Conservation (phyloP, 2,888 invertebrate species). For the Lochmaea crataegi region DNA sequence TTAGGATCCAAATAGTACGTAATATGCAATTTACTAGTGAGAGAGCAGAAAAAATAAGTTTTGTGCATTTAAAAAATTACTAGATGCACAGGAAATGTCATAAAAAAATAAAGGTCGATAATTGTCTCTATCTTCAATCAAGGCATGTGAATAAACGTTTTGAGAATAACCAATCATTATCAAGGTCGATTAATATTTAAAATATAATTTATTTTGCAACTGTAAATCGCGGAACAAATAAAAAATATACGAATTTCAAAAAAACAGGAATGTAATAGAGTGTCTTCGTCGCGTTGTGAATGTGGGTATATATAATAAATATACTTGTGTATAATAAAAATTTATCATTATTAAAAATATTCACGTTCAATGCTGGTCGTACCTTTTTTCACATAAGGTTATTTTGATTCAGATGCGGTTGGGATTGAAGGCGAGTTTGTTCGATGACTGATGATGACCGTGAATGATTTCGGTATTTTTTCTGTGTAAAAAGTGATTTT, state of each 20-base stretch:
- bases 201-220: neutral
- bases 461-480: neutral
- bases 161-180: neutral
- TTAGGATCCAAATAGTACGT: no score
- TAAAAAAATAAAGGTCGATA: neutral
- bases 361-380: conserved; percentile 35
- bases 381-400: conserved; percentile 9
- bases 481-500: neutral
- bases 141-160: neutral
- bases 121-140: neutral
- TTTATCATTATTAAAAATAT: conserved; percentile 28
- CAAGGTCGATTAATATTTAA: neutral
- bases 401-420: conserved; percentile 10
- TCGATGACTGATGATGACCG: neutral
- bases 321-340: neutral
- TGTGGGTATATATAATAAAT: conserved; percentile 12
- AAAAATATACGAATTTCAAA: neutral
- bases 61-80: no score
- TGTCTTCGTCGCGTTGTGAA: neutral
- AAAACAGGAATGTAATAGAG: neutral
- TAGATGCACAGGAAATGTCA: no score
- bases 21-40: no score
- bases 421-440: neutral
- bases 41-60: no score
- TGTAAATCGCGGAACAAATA: neutral